Conservation (phyloP, 1,140 invertebrate genomes). For the Bradynema listronoti region DNA sequence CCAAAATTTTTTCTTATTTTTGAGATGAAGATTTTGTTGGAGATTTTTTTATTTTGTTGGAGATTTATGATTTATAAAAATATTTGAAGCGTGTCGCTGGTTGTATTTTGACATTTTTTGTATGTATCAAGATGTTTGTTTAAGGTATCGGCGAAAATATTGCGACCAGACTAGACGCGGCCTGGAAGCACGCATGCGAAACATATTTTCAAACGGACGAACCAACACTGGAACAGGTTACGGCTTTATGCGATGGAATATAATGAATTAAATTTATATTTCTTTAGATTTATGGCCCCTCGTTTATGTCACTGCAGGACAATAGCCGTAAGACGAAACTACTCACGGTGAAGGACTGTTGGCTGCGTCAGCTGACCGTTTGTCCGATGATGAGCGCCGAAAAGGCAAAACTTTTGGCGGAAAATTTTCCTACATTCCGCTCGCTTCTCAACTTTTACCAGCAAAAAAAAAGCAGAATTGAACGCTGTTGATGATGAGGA, state of each 20-base stretch:
- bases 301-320: constrained; percentile 40
- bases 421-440: constrained; percentile 38
- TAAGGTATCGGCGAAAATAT: constrained; percentile 51
- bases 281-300: constrained; percentile 42
- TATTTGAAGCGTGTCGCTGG: no score
- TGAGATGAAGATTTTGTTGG: no score
- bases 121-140: no score
- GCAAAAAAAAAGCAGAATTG: constrained; percentile 18
- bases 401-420: constrained; percentile 21
- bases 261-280: no score
- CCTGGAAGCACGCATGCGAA: constrained; percentile 34
- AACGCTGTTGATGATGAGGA: neutral
- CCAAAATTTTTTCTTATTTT: no score
- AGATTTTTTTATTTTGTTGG: no score
- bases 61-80: no score
- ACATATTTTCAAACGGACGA: neutral
- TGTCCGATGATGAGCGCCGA: constrained; percentile 42
- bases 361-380: constrained; percentile 45
- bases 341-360: constrained; percentile 36
- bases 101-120: no score
- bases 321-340: constrained; percentile 29
- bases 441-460: constrained; percentile 34
- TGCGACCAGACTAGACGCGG: constrained; percentile 41
- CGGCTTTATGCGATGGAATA: no score
- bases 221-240: constrained; percentile 27